Evolutionary conservation across 2,113 vertebrate genomes (phyloP).

Genomic region (Ctenomys sociabilis): DNA sequence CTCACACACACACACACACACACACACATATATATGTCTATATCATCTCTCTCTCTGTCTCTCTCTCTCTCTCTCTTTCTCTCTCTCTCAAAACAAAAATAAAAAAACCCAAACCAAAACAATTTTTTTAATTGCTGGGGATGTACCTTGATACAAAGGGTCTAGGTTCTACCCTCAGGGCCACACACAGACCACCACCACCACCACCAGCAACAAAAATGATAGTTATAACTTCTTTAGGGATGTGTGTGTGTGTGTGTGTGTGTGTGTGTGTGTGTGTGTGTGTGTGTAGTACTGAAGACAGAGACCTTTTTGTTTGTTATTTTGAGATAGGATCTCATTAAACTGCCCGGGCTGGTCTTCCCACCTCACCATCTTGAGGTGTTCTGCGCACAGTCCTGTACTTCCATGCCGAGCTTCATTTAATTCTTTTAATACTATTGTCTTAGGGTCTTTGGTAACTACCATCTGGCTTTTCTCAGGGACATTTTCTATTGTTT

Average conservation of each 20-base stretch:
- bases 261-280: neutral
- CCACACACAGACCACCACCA: neutral
- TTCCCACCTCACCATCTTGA: neutral
- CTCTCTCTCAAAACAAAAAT: neutral
- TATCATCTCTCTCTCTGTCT: neutral
- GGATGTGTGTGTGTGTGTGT: neutral
- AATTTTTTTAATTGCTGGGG: neutral
- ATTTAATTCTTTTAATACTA: neutral
- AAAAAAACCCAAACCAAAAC: neutral
- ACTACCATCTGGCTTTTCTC: conserved; percentile 9
- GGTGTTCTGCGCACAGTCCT: neutral
- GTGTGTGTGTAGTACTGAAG: neutral
- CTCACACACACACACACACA: no score
- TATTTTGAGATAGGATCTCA: neutral
- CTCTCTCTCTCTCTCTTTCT: no score
- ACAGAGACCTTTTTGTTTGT: neutral
- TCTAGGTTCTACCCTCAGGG: neutral
- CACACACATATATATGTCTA: no score
- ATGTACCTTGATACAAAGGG: neutral
- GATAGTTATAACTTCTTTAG: neutral
- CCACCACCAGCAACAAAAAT: neutral
- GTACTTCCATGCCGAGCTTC: neutral
- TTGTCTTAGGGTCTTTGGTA: conserved; percentile 31
- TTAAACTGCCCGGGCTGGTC: neutral
- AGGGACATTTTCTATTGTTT: neutral